Evolutionary conservation across 2,888 invertebrate genomes (phyloP).

Genomic region (Tanaodytes sp.): DNA sequence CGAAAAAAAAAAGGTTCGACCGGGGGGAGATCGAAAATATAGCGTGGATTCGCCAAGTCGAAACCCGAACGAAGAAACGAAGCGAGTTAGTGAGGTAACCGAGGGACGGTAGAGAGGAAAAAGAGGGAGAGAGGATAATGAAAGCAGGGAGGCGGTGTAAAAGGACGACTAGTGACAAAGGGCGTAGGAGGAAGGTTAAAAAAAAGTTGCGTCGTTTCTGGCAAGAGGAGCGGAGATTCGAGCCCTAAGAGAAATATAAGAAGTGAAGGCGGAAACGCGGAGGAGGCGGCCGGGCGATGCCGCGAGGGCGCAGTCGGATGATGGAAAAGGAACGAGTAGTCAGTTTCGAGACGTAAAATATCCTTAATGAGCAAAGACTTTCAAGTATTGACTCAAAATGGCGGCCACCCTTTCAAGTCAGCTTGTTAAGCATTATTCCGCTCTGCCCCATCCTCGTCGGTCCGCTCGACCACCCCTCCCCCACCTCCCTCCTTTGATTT

Average conservation of each 20-base stretch:
- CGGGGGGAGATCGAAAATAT: slow-evolving; percentile 14
- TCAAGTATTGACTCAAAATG: slow-evolving; percentile 73
- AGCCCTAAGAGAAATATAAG: slow-evolving; percentile 54
- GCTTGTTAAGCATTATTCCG: slow-evolving; percentile 71
- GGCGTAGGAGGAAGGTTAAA: slow-evolving; percentile 48
- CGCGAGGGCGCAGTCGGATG: slow-evolving; percentile 19
- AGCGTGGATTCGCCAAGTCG: slow-evolving; percentile 35
- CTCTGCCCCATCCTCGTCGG: no score
- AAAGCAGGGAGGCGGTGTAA: slow-evolving; percentile 32
- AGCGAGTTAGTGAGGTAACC: slow-evolving; percentile 47
- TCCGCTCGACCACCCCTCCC: slow-evolving; percentile 46
- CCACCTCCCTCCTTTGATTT: slow-evolving; percentile 42
- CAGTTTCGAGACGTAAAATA: slow-evolving; percentile 66
- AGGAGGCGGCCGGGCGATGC: slow-evolving; percentile 17
- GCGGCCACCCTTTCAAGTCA: slow-evolving; percentile 71
- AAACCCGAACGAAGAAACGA: slow-evolving; percentile 46
- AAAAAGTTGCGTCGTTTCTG: slow-evolving; percentile 49
- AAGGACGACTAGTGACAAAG: slow-evolving; percentile 47
- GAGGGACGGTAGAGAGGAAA: slow-evolving; percentile 47
- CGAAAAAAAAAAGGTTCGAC: no score
- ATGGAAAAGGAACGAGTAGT: slow-evolving; percentile 46
- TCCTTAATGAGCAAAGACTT: slow-evolving; percentile 73
- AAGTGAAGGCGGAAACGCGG: slow-evolving; percentile 60
- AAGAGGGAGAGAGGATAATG: slow-evolving; percentile 27
- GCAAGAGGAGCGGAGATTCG: slow-evolving; percentile 21